Conservation (phyloP, 1,140 invertebrate species). For the Druon quercuslanigerum region DNA sequence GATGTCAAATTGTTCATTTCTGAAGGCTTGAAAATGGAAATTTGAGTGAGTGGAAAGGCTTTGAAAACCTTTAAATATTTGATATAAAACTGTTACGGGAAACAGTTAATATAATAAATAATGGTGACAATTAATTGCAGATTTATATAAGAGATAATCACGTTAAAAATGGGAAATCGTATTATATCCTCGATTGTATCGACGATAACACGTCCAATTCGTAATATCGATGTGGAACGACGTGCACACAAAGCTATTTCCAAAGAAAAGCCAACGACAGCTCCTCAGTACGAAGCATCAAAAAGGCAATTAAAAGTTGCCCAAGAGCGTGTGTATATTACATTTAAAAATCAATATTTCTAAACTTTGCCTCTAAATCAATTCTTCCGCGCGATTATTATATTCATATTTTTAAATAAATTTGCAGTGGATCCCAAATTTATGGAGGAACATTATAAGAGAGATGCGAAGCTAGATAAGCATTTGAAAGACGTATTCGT, state of each 20-base stretch:
- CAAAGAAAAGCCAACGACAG: conserved; percentile 80
- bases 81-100: no score
- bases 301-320: conserved; percentile 79
- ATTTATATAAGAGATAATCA: no score
- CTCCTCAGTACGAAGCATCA: conserved; percentile 79
- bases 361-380: conserved; percentile 21
- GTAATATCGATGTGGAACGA: conserved; percentile 83
- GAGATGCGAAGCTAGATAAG: conserved; percentile 77
- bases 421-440: conserved; percentile 79
- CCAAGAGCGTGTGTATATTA: conserved; percentile 74
- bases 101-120: no score
- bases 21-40: no score
- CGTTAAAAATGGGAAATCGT: conserved; percentile 73
- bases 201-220: conserved; percentile 71
- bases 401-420: conserved; percentile 19
- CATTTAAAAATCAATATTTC: conserved; percentile 36
- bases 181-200: conserved; percentile 67
- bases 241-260: conserved; percentile 82
- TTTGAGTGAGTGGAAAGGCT: no score
- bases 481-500: conserved; percentile 83
- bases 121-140: no score
- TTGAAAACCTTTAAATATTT: no score
- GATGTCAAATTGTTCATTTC: no score
- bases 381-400: conserved; percentile 33
- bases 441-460: conserved; percentile 77